These are phyloP conservation scores for Chelon labrosus DNA, from an alignment of 2,797 vertebrate species.

Conservation along the genomic window DNA sequence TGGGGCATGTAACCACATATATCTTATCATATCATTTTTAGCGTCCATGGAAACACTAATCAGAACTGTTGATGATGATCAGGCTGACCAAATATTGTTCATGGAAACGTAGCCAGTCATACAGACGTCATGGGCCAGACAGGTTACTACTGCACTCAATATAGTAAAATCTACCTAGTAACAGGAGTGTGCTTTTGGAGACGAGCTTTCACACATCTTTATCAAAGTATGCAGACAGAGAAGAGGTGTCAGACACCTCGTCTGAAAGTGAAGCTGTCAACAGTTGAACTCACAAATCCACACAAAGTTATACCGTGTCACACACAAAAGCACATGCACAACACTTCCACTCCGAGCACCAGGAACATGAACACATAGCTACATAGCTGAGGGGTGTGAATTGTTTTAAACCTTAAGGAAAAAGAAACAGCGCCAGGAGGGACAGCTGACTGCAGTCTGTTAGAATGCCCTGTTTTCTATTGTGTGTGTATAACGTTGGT, in stretches of 20 bases:
- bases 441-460: slow-evolving; percentile 19
- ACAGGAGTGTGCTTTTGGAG: slow-evolving; percentile 18
- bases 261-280: slow-evolving; percentile 52
- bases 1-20: too few species aligned
- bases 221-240: slow-evolving; percentile 14
- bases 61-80: too few species aligned
- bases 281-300: slow-evolving; percentile 12
- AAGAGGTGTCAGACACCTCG: slow-evolving; percentile 61
- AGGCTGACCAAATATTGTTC: too few species aligned
- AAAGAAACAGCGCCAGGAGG: slow-evolving; percentile 24
- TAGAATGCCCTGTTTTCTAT: not conserved
- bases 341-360: not conserved
- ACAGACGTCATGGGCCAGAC: not conserved
- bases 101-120: not conserved
- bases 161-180: slow-evolving; percentile 50
- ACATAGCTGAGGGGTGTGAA: slow-evolving; percentile 46
- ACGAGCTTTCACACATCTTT: slow-evolving; percentile 15
- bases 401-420: slow-evolving; percentile 45
- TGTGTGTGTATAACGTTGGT: not conserved
- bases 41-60: too few species aligned
- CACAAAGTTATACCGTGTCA: not conserved
- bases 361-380: not conserved
- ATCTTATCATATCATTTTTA: too few species aligned
- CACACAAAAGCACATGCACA: not conserved
- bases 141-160: slow-evolving; percentile 1